These are phyloP conservation scores for Osedax frankpressi DNA, from an alignment of 2,888 invertebrate genomes.

Conservation along the genomic window DNA sequence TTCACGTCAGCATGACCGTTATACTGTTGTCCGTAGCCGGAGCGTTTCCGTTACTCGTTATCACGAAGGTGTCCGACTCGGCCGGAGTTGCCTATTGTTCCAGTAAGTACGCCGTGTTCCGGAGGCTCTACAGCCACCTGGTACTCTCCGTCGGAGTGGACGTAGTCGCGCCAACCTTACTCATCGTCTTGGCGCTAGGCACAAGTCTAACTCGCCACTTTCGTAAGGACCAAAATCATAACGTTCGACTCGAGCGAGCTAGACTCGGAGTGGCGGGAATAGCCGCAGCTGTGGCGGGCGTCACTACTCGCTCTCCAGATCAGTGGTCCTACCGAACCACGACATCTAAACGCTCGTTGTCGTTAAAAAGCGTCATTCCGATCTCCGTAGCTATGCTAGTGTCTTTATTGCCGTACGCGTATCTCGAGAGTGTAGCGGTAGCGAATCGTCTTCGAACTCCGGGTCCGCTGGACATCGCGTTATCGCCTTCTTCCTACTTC, in stretches of 20 bases:
- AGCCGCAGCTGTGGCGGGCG: slow-evolving; percentile 13
- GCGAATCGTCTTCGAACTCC: neutral
- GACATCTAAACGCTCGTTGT: slow-evolving; percentile 14
- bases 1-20: slow-evolving; percentile 24
- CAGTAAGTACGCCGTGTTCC: slow-evolving; percentile 23
- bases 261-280: no score
- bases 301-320: slow-evolving; percentile 19
- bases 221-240: neutral
- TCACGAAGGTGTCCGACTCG: neutral
- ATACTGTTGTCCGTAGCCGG: slow-evolving; percentile 21
- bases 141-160: slow-evolving; percentile 21
- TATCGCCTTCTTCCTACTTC: slow-evolving; percentile 11
- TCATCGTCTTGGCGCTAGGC: slow-evolving; percentile 19
- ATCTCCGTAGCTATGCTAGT: neutral
- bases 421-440: neutral
- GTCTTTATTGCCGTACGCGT: neutral
- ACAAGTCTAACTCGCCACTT: neutral
- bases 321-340: slow-evolving; percentile 17
- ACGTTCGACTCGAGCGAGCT: no score
- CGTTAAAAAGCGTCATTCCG: neutral
- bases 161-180: slow-evolving; percentile 16
- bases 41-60: slow-evolving; percentile 25
- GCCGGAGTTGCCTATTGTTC: no score
- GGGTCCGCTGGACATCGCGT: slow-evolving; percentile 7
- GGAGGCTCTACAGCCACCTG: slow-evolving; percentile 20